Conservation (phyloP, 2,888 invertebrate species). For the Standfussiana lucernea region DNA sequence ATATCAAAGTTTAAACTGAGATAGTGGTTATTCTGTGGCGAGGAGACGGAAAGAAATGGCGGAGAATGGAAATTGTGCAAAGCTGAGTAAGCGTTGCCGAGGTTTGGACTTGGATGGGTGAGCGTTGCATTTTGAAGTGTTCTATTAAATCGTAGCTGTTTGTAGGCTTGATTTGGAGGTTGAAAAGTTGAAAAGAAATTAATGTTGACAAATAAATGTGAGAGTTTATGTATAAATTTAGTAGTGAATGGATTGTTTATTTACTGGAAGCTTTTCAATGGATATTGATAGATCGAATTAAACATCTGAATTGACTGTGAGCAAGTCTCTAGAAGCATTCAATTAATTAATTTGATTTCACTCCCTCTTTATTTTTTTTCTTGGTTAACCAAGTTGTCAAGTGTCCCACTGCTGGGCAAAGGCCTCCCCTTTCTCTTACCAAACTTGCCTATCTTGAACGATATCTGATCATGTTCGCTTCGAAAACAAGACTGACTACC, state of each 20-base stretch:
- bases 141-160: not conserved
- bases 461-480: not conserved
- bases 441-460: not conserved
- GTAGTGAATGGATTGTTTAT: not conserved
- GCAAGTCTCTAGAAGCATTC: not conserved
- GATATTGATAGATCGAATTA: not conserved
- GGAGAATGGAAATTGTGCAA: not conserved
- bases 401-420: not conserved
- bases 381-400: not conserved
- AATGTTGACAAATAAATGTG: not conserved
- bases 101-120: conserved; percentile 11
- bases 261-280: not conserved
- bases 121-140: not conserved
- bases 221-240: not conserved
- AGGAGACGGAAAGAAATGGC: not conserved
- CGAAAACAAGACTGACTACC: not conserved
- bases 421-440: not conserved
- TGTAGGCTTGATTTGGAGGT: not conserved
- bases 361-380: not conserved
- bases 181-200: not conserved
- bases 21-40: conserved; percentile 57
- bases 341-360: not conserved
- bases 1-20: conserved; percentile 83
- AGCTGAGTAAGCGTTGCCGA: not conserved
- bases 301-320: no score